phyloP scores from a whole-genome alignment of 2,113 vertebrate genomes.

The Limanda limanda region DNA sequence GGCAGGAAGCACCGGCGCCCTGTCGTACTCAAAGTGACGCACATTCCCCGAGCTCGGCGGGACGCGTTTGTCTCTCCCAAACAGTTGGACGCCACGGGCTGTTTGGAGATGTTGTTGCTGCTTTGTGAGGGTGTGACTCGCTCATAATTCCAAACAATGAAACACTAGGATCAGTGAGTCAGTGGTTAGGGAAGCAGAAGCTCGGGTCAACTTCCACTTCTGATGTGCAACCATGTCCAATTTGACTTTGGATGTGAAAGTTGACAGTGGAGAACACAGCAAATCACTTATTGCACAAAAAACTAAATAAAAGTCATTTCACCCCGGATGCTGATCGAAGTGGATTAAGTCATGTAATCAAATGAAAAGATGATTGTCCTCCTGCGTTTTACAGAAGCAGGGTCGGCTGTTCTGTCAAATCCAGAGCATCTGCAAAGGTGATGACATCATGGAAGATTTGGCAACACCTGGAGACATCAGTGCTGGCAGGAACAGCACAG shows the following conservation, averaged over 20 bases:
- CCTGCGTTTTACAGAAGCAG: background rate
- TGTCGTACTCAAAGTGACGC: conserved; percentile 49
- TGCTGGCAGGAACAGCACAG: background rate
- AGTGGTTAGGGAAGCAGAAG: conserved; percentile 4
- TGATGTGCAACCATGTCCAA: background rate
- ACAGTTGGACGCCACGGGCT: conserved; percentile 28
- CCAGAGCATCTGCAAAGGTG: conserved; percentile 18
- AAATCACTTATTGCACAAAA: conserved; percentile 43
- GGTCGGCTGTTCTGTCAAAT: conserved; percentile 24
- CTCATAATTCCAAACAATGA: background rate
- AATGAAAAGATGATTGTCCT: conserved; percentile 18
- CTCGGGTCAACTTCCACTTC: conserved; percentile 6
- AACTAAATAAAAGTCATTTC: conserved; percentile 15
- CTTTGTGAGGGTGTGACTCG: background rate
- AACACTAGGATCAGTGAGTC: conserved; percentile 14
- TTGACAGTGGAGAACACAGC: background rate
- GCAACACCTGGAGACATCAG: conserved; percentile 51
- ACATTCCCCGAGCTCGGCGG: conserved; percentile 55
- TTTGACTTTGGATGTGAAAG: conserved; percentile 19
- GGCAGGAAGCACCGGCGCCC: conserved; percentile 39
- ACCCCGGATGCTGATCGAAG: conserved; percentile 23
- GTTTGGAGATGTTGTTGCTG: background rate
- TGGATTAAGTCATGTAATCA: conserved; percentile 34
- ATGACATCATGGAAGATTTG: conserved; percentile 60
- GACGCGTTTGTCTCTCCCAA: conserved; percentile 21